Evolutionary conservation across 2,888 invertebrate species (phyloP), one percentile per base, ranked within the genome.

Genomic region (Amphipyra berbera): DNA sequence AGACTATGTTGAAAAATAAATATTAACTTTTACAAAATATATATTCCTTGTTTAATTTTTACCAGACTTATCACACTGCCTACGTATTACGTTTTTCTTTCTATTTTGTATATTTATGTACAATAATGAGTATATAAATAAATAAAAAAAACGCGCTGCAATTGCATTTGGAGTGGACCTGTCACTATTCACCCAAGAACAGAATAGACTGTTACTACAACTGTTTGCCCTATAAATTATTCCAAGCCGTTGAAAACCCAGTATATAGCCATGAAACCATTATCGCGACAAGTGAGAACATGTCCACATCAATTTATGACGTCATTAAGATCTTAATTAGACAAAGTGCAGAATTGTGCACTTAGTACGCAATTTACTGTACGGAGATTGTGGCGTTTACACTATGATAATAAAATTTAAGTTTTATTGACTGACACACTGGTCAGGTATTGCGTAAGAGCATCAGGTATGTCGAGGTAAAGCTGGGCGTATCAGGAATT

Each of bases 241-340:
- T 12, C 8, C 9, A 4, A 40, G 12, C 37, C 13, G 33, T 45
- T 53, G 48, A 63, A 55, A 70, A 15, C 21, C 45, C 37, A 46
- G 35, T 62, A 40, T 48, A 14, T 55, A 40, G 12, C 7, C 30
- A n/a, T 64, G 50, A 55, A 69, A 15, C 46, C 47, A 60, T 38
- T 60, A 72, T 49, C 30, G 6, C 35, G 27, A 52, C 56, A 47
- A 47, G 21, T 52, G 40, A 21, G 33, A 14, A 57, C 56, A 14
- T 50, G 14, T 62, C 35, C n/a, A 58, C 44, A 30, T 50, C 7
- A 66, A 74, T 72, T 76, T 69, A 77, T 55, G 57, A 57, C 52
- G 61, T 69, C 74, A 79, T 81, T 81, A 76, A 74, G n/a, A 49
- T 61, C 61, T 72, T 73, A 81, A 81, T 82, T 81, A 81, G 68